Base-by-base conservation (phyloP, 2,888 invertebrate genomes). In the Auanema freiburgensis region DNA sequence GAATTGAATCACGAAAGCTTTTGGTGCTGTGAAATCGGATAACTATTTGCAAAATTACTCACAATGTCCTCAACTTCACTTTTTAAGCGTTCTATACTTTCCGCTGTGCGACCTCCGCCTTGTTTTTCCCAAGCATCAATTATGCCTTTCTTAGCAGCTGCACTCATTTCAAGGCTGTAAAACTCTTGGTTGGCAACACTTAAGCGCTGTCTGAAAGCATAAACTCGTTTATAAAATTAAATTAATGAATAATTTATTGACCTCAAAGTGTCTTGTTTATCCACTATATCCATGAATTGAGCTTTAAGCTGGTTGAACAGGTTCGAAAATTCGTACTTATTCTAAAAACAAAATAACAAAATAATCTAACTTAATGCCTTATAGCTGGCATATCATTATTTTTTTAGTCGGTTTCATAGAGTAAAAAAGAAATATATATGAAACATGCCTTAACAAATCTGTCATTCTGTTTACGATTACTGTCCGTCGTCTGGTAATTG, bases 161-260 rank as follows among this genome's bases (percentile, higher is more conserved):
- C 54, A n/a, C 71, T 67, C 76, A 83, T 79, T 55, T 80, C 78
- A 33, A 81, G 63, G 12, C 78, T 77, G 61, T 76, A 84, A 14
- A 75, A 69, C 49, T 83, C 79, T 43, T 77, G 71, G 85, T 95
- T 94, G 12, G 94, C 88, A 84, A 94, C 93, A 89, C 95, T 90
- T 25, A 96, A 86, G 24, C 70, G 71, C 55, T 78, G 76, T 53
- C 80, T 80, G 59, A 66, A 72, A 59, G 42, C 5, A 4, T 46
- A 60, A 18, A 25, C 40, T 33, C 14, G 44, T 4, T 51, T 24
- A 10, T 18, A 25, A 21, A 23, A 18, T 40, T 43, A 14, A 12
- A 18, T 21, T 41, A 24, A 10, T 56, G 46, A 5, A 12, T 43
- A 33, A 21, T 14, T 24, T 52, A 49, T 49, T 57, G 50, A 78